Percentiles rank a stretch among this genome's conserved stretches.
These are phyloP conservation scores for Gambelia wislizenii DNA, from an alignment of 2,797 vertebrate species.

Conservation along the genomic window DNA sequence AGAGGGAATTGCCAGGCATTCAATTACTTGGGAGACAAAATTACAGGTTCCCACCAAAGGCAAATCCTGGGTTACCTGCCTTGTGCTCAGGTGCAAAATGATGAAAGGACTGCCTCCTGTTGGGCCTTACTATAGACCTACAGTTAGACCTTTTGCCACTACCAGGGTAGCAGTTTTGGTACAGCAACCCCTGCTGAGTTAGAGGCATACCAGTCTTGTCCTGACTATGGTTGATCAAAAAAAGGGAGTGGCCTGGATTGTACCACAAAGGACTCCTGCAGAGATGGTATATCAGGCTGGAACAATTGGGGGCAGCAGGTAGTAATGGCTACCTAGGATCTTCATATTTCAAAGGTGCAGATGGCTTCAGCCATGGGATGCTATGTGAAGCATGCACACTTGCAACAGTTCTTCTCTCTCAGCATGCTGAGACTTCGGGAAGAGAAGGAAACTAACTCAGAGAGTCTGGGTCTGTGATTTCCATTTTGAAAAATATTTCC, in stretches of 20 bases:
- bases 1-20: constrained; percentile 1
- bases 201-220: neutral
- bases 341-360: constrained; percentile 28
- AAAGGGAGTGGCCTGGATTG: neutral
- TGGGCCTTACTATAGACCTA: constrained; percentile 14
- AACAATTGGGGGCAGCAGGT: constrained; percentile 31
- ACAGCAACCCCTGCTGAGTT: neutral
- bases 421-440: neutral
- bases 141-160: neutral
- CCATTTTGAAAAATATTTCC: neutral
- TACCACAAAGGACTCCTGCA: constrained; percentile 28
- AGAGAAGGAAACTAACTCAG: too few relatives aligned
- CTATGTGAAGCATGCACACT: neutral
- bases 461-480: neutral
- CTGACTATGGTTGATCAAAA: neutral
- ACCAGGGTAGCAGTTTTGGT: neutral
- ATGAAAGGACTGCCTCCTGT: constrained; percentile 25
- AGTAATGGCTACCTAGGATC: constrained; percentile 24
- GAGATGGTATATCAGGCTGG: neutral
- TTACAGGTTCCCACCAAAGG: constrained; percentile 39
- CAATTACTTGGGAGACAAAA: constrained; percentile 33
- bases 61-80: constrained; percentile 13
- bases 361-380: constrained; percentile 6
- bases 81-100: constrained; percentile 28
- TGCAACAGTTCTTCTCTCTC: neutral